These are phyloP conservation scores for Zelostemma sp. DNA, from an alignment of 1,140 invertebrate genomes.

Conservation along the genomic window DNA sequence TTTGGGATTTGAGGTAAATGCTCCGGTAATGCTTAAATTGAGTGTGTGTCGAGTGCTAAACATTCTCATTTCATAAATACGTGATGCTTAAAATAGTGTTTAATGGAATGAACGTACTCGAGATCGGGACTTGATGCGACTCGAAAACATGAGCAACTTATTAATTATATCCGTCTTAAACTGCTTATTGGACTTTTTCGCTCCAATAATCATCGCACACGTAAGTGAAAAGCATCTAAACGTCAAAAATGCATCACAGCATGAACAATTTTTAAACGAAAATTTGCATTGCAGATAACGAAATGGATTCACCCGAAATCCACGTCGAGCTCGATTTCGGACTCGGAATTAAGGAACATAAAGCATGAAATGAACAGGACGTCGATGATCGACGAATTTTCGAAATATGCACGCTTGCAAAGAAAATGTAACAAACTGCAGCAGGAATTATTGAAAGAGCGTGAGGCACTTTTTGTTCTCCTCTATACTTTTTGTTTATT, in stretches of 20 bases:
- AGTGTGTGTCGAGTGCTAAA: background rate
- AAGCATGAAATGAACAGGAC: conserved; percentile 68
- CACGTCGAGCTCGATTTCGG: conserved; percentile 39
- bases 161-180: conserved; percentile 35
- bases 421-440: conserved; percentile 69
- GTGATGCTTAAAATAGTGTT: background rate
- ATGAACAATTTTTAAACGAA: no score
- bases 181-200: conserved; percentile 28
- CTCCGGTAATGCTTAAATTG: no score
- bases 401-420: conserved; percentile 73
- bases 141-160: conserved; percentile 25
- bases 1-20: no score
- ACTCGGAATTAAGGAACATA: conserved; percentile 58
- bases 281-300: conserved; percentile 49
- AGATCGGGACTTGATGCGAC: background rate
- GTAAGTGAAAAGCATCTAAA: conserved; percentile 24
- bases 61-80: background rate
- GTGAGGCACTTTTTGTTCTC: conserved; percentile 40
- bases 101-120: background rate
- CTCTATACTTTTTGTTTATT: no score
- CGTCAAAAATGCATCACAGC: background rate
- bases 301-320: conserved; percentile 42
- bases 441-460: conserved; percentile 61
- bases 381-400: conserved; percentile 74
- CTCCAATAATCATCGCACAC: conserved; percentile 30